Base-by-base conservation (phyloP, 2,797 vertebrate species). In the Falco naumanni region DNA sequence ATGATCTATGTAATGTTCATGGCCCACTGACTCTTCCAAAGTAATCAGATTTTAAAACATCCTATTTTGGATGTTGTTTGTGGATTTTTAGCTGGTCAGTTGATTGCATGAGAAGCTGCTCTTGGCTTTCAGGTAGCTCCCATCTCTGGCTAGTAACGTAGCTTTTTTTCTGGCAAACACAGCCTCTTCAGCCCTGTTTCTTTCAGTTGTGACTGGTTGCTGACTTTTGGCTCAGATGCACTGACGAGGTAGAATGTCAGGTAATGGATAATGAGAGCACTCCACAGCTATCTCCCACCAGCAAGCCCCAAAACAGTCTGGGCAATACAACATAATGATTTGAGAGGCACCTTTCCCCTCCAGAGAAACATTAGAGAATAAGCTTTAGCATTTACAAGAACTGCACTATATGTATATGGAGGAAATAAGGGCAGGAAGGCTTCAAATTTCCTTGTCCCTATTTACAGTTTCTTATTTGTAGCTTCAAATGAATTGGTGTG, bases 21-120 rank as follows among this genome's bases (percentile, higher is more conserved):
- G 22, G 76, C 71, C 86, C 47, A 74, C 41, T 63, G 81, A 31
- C 84, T 93, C 60, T 95, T 96, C 81, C 72, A 75, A 95, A 95
- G 56, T 50, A 48, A 21, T 88, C 51, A 43, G 43, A 29, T 87
- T 91, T 63, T 69, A 69, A 86, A 86, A 79, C 33, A 80, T 76
- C 94, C 95, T 97, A 59, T 96, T 97, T 97, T 96, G 96, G 93
- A 84, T 74, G 17, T 37, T 59, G 48, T 56, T 95, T 72, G 28
- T 95, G 90, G 26, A 56, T 66, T 92, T 96, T 84, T 75, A 94
- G 69, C 50, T 69, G 47, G 51, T 93, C 61, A 24, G 53, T 86
- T 66, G 51, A 65, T 88, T 80, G 34, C 29, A 39, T 33, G 19
- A 69, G 74, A 72, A 88, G 74, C 87, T 88, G 5, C 34, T 60